Evolutionary conservation across 2,888 invertebrate genomes (phyloP).

Genomic region (Acanthosepion esculentum): DNA sequence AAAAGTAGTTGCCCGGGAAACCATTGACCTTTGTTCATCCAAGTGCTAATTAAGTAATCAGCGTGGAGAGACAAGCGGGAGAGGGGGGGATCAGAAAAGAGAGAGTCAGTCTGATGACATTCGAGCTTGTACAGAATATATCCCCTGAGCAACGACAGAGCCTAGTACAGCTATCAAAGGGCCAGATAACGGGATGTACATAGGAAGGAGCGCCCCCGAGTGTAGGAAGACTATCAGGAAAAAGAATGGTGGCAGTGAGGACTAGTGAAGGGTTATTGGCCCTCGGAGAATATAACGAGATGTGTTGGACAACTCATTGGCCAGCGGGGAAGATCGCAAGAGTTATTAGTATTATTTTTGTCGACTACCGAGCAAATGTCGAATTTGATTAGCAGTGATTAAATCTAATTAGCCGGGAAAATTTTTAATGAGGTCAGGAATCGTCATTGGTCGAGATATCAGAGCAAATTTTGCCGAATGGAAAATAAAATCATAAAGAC

Average conservation of each 20-base stretch:
- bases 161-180: too few relatives aligned
- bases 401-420: neutral
- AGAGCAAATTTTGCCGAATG: too few relatives aligned
- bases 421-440: neutral
- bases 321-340: neutral
- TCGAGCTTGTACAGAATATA: too few relatives aligned
- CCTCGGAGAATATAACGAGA: neutral
- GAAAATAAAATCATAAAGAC: too few relatives aligned
- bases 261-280: constrained; percentile 3
- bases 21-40: too few relatives aligned
- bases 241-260: neutral
- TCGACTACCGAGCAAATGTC: neutral
- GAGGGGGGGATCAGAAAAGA: too few relatives aligned
- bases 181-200: neutral
- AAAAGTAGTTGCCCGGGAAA: too few relatives aligned
- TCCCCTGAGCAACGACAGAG: too few relatives aligned
- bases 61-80: too few relatives aligned
- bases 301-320: neutral
- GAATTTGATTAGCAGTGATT: constrained; percentile 33
- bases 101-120: too few relatives aligned
- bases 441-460: neutral
- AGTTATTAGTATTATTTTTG: neutral
- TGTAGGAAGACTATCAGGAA: neutral
- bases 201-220: neutral
- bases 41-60: too few relatives aligned